phyloP scores from a whole-genome alignment of 1,140 invertebrate genomes.

The Rhagoletis zephyria region DNA sequence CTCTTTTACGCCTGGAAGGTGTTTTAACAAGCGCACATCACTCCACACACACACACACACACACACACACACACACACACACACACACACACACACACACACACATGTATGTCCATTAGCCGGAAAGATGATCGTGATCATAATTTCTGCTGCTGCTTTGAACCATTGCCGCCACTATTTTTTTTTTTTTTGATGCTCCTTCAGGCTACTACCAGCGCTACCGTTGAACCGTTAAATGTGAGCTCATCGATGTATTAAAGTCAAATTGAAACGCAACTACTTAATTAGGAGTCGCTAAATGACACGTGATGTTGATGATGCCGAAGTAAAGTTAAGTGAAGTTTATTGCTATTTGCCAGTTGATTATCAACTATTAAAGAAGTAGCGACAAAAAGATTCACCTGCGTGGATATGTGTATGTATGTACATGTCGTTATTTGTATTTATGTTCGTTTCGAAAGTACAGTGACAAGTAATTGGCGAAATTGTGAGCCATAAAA shows the following conservation, averaged over 20 bases:
- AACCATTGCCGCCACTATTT: not conserved
- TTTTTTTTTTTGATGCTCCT: not conserved
- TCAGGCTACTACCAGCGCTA: not conserved
- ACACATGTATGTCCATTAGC: not conserved
- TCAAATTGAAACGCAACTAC: slow-evolving; percentile 52
- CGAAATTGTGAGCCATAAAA: slow-evolving; percentile 26
- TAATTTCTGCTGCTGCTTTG: slow-evolving; percentile 30
- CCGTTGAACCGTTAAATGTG: slow-evolving; percentile 11
- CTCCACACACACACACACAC: no score
- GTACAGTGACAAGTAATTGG: slow-evolving; percentile 24
- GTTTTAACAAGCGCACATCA: not conserved
- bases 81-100: not conserved
- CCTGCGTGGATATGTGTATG: no score
- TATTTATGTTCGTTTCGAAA: not conserved
- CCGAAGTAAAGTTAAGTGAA: not conserved
- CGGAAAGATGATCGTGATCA: not conserved
- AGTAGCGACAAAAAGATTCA: no score
- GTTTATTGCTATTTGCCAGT: slow-evolving; percentile 33
- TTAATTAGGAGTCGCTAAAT: slow-evolving; percentile 30
- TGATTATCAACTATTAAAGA: not conserved
- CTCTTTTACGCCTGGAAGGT: not conserved
- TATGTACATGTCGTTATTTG: not conserved
- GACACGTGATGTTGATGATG: slow-evolving; percentile 45
- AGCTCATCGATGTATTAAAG: slow-evolving; percentile 30
- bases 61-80: not conserved